Conservation (phyloP, 2,888 invertebrate genomes). For the Xestia xanthographa region DNA sequence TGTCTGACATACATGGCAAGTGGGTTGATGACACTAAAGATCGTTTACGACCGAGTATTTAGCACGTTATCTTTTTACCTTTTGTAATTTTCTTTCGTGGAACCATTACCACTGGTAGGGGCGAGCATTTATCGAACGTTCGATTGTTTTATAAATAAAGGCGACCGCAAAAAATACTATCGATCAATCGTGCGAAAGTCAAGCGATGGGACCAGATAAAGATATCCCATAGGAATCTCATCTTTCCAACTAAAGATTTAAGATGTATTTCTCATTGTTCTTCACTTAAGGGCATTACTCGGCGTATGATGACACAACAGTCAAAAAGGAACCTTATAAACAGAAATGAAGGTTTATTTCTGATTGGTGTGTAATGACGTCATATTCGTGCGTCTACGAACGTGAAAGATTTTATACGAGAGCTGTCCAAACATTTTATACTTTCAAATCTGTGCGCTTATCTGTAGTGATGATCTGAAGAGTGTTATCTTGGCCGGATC, state of each 20-base stretch:
- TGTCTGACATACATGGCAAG: slow-evolving; percentile 6
- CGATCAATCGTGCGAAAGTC: slow-evolving; percentile 91
- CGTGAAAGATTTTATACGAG: slow-evolving; percentile 89
- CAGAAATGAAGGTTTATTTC: slow-evolving; percentile 67
- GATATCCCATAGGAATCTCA: slow-evolving; percentile 65
- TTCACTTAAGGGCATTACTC: slow-evolving; percentile 72
- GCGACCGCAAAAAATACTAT: slow-evolving; percentile 89
- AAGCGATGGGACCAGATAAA: slow-evolving; percentile 85
- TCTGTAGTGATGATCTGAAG: slow-evolving; percentile 89
- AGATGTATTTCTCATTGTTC: slow-evolving; percentile 69
- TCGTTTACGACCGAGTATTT: slow-evolving; percentile 74
- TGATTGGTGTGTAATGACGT: slow-evolving; percentile 73
- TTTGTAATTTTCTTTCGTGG: slow-evolving; percentile 53
- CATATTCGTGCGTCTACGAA: slow-evolving; percentile 86
- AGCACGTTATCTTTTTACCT: slow-evolving; percentile 54
- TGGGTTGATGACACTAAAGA: slow-evolving; percentile 35
- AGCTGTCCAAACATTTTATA: slow-evolving; percentile 90
- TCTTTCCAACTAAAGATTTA: slow-evolving; percentile 66
- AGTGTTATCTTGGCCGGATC: slow-evolving; percentile 84
- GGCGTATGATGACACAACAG: slow-evolving; percentile 57
- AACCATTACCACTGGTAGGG: slow-evolving; percentile 82
- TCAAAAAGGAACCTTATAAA: slow-evolving; percentile 71
- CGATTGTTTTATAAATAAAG: slow-evolving; percentile 91
- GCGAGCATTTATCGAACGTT: slow-evolving; percentile 87
- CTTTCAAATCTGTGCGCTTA: slow-evolving; percentile 88